Evolutionary conservation across 2,888 invertebrate species (phyloP), one percentile per base, ranked within the genome.

Genomic region (Agonopterix subpropinquella): DNA sequence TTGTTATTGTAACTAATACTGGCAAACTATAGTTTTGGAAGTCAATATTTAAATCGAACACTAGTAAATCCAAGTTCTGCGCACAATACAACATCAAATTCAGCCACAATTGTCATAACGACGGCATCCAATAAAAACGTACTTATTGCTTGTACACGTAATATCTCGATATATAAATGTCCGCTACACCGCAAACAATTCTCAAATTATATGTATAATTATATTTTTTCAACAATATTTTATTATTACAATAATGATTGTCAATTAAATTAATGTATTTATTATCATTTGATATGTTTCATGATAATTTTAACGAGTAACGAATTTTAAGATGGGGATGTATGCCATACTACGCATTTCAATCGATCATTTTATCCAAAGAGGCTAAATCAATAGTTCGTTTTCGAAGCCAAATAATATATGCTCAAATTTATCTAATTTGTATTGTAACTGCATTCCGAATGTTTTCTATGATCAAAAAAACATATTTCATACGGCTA

Each of bases 71-170:
- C 79, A 81, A 79, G 80, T 76, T 79, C 77, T 78, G 79, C 81
- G 59, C 84, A 86, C 85, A 80, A 71, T 74, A 86, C 86, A 84
- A 86, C 85, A 87, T 70, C 81, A 64, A 86, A 65, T 48, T 70
- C 75, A 76, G 81, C 80, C 84, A 76, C 57, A 61, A 61, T 52
- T 72, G 73, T 78, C 80, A 56, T 66, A 55, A 62, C 66, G 74
- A 82, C 80, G 77, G 82, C 84, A 61, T 74, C 58, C 68, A 79
- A 84, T 83, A 82, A 77, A 85, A 85, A 78, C 72, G 66, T 83
- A 78, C 60, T 87, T 88, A 88, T 88, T 88, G 88, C 88, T 88
- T 87, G 77, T 88, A 87, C 87, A 88, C 88, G 88, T 88, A 86
- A 82, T 85, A 71, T 79, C 77, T 70, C 63, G 46, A 55, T 62